Conservation (phyloP, 1,140 invertebrate genomes). For the Drosophila asahinai region DNA sequence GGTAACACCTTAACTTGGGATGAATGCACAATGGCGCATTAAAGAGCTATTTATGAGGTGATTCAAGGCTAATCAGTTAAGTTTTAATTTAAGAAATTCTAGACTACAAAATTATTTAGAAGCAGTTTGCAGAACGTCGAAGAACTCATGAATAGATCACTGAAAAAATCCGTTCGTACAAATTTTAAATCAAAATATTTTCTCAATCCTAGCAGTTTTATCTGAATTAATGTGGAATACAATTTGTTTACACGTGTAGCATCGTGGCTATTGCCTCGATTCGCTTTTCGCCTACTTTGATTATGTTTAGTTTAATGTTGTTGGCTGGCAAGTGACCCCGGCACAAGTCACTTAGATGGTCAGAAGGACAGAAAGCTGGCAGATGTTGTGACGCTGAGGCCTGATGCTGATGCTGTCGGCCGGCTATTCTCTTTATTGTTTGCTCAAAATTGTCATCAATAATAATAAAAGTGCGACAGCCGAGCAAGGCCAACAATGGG, state of each 20-base stretch:
- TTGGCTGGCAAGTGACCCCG: constrained; percentile 46
- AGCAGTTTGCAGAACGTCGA: no score
- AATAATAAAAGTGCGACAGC: constrained; percentile 75
- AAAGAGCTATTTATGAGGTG: no score
- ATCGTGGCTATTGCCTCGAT: constrained; percentile 1
- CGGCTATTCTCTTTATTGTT: constrained; percentile 71
- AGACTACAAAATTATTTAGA: no score
- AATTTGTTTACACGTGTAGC: neutral
- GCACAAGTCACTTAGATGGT: constrained; percentile 46
- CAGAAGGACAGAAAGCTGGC: constrained; percentile 33
- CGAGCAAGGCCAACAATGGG: constrained; percentile 53
- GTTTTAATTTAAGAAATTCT: no score
- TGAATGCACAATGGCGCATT: no score
- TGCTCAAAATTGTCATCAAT: constrained; percentile 82
- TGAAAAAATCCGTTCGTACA: no score
- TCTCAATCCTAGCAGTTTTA: no score
- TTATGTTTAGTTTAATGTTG: constrained; percentile 60
- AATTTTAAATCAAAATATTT: no score
- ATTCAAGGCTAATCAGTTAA: no score
- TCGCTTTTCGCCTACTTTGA: constrained; percentile 49
- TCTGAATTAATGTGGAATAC: no score
- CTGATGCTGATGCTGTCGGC: constrained; percentile 36
- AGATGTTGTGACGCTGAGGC: constrained; percentile 36
- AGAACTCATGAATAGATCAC: no score
- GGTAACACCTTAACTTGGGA: no score